A percentile compares a stretch with the other conserved stretches of the same genome.
Conservation (phyloP, 37 sponge, comb jelly and placozoan species). For the Hexactinellida sp. region DNA sequence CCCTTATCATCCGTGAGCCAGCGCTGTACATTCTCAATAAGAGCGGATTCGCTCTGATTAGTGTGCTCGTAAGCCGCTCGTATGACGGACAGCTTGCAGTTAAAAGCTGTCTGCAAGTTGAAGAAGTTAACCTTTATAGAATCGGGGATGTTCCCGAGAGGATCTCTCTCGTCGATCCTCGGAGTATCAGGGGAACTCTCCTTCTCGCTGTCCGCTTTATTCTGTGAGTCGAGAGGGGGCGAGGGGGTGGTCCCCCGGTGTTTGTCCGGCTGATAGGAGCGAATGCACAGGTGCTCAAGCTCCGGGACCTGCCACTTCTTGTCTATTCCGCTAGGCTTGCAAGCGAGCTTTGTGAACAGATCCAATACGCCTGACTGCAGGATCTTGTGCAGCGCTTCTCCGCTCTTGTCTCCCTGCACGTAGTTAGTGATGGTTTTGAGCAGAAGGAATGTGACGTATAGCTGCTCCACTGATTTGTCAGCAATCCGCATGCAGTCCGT, state of each 20-base stretch:
- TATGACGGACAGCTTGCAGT: conserved; percentile 44
- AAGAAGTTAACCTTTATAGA: not conserved
- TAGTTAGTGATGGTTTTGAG: not conserved
- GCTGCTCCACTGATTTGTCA: not conserved
- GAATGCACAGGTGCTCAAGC: not conserved
- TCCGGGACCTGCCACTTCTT: not conserved
- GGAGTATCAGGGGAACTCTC: not conserved
- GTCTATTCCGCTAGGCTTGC: not conserved
- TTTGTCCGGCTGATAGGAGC: not conserved
- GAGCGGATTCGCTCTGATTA: not conserved
- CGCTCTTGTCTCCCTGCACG: conserved; percentile 5
- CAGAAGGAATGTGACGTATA: not conserved
- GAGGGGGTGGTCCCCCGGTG: not conserved
- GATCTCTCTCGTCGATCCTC: not conserved
- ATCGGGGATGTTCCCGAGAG: not conserved
- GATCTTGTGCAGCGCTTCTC: not conserved
- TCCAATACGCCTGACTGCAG: not conserved
- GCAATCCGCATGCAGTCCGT: not conserved
- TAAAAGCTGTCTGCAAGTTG: conserved; percentile 50
- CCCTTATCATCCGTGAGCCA: conserved; percentile 5
- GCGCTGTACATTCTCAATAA: not conserved
- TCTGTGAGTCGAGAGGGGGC: not conserved
- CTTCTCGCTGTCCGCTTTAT: not conserved
- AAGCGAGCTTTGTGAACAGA: not conserved
- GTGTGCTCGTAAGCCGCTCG: conserved; percentile 48